Conservation (phyloP, 2,797 vertebrate genomes). For the Acridotheres tristis region DNA sequence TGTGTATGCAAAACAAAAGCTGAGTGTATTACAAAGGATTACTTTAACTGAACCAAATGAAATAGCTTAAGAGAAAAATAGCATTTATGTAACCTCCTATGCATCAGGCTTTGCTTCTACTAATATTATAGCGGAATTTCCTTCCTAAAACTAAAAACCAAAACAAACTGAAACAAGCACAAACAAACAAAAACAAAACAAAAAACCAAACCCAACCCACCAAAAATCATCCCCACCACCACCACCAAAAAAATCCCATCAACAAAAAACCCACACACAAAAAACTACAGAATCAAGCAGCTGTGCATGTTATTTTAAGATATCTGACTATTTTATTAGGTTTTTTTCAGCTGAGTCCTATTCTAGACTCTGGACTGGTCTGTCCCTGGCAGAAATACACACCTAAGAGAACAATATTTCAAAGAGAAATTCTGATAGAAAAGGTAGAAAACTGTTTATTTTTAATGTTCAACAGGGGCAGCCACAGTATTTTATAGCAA, state of each 20-base stretch:
- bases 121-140: neutral
- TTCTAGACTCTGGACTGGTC: neutral
- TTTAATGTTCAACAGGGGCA: neutral
- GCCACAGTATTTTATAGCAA: neutral
- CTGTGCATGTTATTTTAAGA: neutral
- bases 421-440: neutral
- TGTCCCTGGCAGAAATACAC: neutral
- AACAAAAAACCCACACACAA: rapidly evolving
- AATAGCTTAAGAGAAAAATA: neutral
- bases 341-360: neutral
- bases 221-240: neutral
- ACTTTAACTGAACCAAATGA: neutral
- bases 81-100: neutral
- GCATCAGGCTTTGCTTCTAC: neutral
- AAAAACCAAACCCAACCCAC: neutral
- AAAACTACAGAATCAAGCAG: neutral
- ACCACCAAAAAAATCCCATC: neutral
- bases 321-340: neutral
- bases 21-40: neutral
- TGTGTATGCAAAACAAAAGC: neutral
- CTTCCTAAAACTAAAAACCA: neutral
- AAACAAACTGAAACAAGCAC: neutral
- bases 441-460: neutral
- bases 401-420: neutral
- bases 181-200: neutral